These are phyloP conservation scores for Myotis daubentonii DNA, from an alignment of 2,797 vertebrate species.

Conservation along the genomic window DNA sequence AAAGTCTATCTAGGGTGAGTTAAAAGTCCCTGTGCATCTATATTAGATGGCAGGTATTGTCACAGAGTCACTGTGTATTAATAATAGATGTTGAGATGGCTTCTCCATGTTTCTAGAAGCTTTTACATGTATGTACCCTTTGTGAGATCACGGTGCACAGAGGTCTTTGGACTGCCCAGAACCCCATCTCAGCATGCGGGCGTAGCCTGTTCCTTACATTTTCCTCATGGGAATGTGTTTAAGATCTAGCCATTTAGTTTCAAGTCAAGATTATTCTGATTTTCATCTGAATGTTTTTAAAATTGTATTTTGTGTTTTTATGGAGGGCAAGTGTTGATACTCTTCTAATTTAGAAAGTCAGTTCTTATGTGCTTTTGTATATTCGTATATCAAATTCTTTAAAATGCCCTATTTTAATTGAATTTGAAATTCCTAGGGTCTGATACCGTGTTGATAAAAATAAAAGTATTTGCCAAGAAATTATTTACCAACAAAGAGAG, in stretches of 20 bases:
- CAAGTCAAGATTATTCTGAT: not conserved
- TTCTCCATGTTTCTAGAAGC: slow-evolving; percentile 19
- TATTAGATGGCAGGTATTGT: slow-evolving; percentile 66
- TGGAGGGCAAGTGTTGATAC: slow-evolving; percentile 46
- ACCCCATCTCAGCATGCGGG: not conserved
- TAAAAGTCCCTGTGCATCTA: slow-evolving; percentile 63
- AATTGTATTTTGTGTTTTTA: slow-evolving; percentile 38
- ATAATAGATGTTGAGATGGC: slow-evolving; percentile 46
- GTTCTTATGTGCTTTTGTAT: not conserved
- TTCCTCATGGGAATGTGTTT: slow-evolving; percentile 19
- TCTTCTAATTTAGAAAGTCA: slow-evolving; percentile 59
- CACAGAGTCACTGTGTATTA: slow-evolving; percentile 59
- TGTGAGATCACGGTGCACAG: not conserved
- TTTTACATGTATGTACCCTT: not conserved
- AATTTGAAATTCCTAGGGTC: slow-evolving; percentile 69
- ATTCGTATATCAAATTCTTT: slow-evolving; percentile 58
- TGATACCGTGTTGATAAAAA: slow-evolving; percentile 7
- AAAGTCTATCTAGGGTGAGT: slow-evolving; percentile 73
- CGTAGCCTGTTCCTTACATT: not conserved
- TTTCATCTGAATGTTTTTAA: slow-evolving; percentile 41
- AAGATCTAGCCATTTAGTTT: not conserved
- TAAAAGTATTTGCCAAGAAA: slow-evolving; percentile 25
- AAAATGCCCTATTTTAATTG: slow-evolving; percentile 35
- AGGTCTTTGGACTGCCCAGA: slow-evolving; percentile 52
- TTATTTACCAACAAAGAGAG: slow-evolving; percentile 5